Base-by-base conservation (phyloP, 2,888 invertebrate species). In the Capitulum mitella region DNA sequence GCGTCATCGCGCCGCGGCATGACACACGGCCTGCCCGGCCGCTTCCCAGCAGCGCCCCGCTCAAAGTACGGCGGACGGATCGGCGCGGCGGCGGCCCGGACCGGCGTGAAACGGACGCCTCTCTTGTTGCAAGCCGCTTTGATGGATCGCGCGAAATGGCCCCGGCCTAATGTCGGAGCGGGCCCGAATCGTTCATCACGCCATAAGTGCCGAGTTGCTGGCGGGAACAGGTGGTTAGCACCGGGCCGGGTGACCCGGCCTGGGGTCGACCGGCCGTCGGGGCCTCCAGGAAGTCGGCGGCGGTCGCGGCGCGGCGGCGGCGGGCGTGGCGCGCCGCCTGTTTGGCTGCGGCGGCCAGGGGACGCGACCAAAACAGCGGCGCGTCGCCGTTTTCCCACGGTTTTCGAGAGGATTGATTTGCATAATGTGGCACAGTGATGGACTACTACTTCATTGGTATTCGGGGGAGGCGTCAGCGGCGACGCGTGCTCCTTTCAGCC, bases 381-480 rank as follows among this genome's bases (percentile, higher is more conserved):
- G 26, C 70, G 32, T 10, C 40, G 40, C 37, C 26, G 40, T 5
- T 70, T 70, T 70, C 70, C 70, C 70, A 70, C 70, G 70, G 26
- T 22, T 40, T 40, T 40, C 37, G 26, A 22, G 37, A 26, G 26
- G 70, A 37, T 40, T 40, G 40, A 70, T 70, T 70, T 70, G 70
- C 70, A 70, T 70, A 70, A 70, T 70, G 70, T 70, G 70, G 70
- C 70, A 40, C 37, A 64, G 64, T 64, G 64, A 64, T 64, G 64
- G 64, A 64, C 64, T 64, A 64, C 64, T 26, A 40, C 26, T 34
- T 70, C 70, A 70, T 70, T 70, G 70, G 70, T 70, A 70, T 70
- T 70, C 70, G 70, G 37, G 37, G 70, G 40, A 70, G 70, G 70
- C 26, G 40, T 22, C 37, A 40, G 40, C 26, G 70, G 26, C 70